These are phyloP conservation scores for Clarias laeviceps DNA, from an alignment of 2,797 vertebrate genomes.

Conservation along the genomic window DNA sequence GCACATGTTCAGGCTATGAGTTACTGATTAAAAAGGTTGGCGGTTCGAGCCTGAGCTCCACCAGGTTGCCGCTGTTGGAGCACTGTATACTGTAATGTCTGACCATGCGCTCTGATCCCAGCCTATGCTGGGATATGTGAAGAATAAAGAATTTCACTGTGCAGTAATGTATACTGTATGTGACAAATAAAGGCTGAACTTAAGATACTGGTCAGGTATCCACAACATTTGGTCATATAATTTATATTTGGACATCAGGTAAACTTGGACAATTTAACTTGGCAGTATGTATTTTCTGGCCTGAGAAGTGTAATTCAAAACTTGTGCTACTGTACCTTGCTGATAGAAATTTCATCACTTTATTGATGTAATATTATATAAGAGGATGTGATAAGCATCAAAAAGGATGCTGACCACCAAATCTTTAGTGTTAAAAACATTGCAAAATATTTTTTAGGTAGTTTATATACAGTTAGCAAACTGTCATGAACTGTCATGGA, in stretches of 20 bases:
- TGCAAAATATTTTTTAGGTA: neutral
- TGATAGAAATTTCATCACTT: neutral
- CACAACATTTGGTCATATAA: neutral
- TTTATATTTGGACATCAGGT: neutral
- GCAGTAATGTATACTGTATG: too few species aligned
- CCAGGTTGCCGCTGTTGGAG: too few species aligned
- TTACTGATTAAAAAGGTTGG: too few species aligned
- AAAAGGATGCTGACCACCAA: too few species aligned
- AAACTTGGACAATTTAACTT: neutral
- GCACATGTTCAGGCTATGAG: neutral
- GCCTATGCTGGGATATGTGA: too few species aligned
- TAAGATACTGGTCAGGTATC: neutral
- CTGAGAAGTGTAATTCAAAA: neutral
- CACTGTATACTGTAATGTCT: too few species aligned
- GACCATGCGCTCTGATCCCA: too few species aligned
- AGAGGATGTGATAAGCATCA: neutral
- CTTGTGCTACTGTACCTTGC: neutral
- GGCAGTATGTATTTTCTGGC: neutral
- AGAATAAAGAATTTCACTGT: too few species aligned
- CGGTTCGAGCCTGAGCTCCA: too few species aligned
- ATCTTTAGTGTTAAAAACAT: neutral
- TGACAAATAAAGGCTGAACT: too few species aligned
- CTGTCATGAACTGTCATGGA: neutral
- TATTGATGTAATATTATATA: neutral
- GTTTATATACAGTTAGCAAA: neutral